Conservation (phyloP, 2,888 invertebrate genomes). For the Hedya salicella region DNA sequence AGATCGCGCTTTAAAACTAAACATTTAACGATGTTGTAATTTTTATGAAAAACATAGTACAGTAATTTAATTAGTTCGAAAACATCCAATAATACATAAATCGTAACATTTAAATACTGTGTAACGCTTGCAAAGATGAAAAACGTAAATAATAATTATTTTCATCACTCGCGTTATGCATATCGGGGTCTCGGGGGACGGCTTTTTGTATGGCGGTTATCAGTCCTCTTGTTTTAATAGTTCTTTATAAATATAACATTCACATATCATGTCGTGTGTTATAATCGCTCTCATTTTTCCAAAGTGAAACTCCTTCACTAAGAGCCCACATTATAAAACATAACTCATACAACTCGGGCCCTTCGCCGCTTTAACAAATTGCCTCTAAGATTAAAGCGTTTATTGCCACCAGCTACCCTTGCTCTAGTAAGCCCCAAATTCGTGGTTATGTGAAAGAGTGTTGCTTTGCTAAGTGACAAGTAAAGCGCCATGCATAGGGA, state of each 20-base stretch:
- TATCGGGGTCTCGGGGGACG: too few species aligned
- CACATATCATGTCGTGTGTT: background rate
- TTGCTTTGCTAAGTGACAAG: constrained; percentile 14
- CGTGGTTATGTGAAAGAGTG: constrained; percentile 26
- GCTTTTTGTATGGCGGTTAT: too few species aligned
- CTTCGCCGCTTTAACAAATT: constrained; percentile 65
- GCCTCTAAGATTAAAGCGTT: constrained; percentile 53
- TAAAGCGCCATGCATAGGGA: background rate
- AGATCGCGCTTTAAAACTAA: too few species aligned
- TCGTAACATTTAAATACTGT: too few species aligned
- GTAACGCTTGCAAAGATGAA: too few species aligned
- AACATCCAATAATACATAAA: too few species aligned
- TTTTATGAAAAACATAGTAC: too few species aligned
- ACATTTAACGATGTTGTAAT: too few species aligned
- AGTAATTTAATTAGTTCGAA: too few species aligned
- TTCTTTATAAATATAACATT: background rate
- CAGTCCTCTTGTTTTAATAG: too few species aligned
- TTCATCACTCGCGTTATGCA: too few species aligned
- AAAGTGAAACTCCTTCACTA: constrained; percentile 27
- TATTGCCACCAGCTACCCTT: constrained; percentile 44
- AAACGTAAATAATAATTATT: too few species aligned
- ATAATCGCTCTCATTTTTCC: constrained; percentile 17
- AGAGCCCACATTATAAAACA: constrained; percentile 46
- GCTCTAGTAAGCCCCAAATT: constrained; percentile 32
- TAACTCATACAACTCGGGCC: constrained; percentile 48